Conservation (phyloP, 2,888 invertebrate genomes). For the Lepidonotus clava region DNA sequence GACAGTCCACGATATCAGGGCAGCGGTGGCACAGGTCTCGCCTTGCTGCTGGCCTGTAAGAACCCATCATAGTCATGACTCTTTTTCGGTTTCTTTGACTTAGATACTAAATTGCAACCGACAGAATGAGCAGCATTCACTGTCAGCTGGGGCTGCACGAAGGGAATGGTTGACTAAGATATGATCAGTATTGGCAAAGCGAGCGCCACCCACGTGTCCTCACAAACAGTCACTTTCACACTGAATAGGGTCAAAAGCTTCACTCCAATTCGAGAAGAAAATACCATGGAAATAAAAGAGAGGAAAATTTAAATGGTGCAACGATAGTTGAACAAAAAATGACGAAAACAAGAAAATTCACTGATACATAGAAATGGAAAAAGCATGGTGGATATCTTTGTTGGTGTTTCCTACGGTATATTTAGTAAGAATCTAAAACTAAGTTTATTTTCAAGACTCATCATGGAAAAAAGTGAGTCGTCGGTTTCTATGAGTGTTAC, state of each 20-base stretch:
- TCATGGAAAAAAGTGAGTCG: neutral
- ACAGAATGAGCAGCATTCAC: neutral
- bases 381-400: slow-evolving; percentile 24
- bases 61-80: slow-evolving; percentile 35
- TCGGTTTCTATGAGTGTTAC: neutral
- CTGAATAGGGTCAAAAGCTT: slow-evolving; percentile 12
- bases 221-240: slow-evolving; percentile 41
- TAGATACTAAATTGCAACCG: neutral
- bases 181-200: slow-evolving; percentile 13
- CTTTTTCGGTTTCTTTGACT: slow-evolving; percentile 6
- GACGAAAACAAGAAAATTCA: slow-evolving; percentile 36
- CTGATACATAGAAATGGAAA: slow-evolving; percentile 37
- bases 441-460: neutral
- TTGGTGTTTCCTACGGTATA: slow-evolving; percentile 17
- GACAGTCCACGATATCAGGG: slow-evolving; percentile 34
- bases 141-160: neutral
- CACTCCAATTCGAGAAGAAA: neutral
- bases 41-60: slow-evolving; percentile 41
- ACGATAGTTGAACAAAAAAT: neutral
- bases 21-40: slow-evolving; percentile 12
- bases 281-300: neutral
- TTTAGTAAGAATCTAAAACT: neutral
- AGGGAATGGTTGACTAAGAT: slow-evolving; percentile 4
- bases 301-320: slow-evolving; percentile 32
- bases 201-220: slow-evolving; percentile 22